phyloP scores from a whole-genome alignment of 2,888 invertebrate species.

The Troides helena region DNA sequence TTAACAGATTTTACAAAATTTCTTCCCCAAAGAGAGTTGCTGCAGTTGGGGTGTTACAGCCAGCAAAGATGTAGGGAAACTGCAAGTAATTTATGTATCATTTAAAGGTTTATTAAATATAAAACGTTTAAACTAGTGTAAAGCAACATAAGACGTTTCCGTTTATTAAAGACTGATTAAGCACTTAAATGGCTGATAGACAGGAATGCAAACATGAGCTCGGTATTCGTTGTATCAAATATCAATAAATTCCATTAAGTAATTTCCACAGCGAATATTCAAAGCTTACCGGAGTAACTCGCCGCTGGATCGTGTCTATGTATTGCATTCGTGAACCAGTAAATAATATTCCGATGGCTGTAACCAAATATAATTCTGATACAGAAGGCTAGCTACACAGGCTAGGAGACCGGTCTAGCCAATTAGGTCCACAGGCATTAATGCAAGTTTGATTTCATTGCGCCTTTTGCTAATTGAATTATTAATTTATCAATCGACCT shows the following conservation, averaged over 20 bases:
- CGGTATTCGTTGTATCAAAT: slow-evolving; percentile 23
- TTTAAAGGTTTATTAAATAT: too few species aligned
- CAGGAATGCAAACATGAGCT: slow-evolving; percentile 19
- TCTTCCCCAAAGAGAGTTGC: too few species aligned
- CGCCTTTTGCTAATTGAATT: slow-evolving; percentile 27
- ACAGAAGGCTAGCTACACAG: not conserved
- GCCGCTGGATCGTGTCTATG: slow-evolving; percentile 31
- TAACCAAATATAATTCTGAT: slow-evolving; percentile 23
- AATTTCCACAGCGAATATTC: slow-evolving; percentile 25
- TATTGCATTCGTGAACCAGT: slow-evolving; percentile 25
- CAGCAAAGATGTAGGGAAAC: too few species aligned
- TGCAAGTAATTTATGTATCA: too few species aligned
- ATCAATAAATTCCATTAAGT: slow-evolving; percentile 24
- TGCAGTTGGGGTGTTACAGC: too few species aligned
- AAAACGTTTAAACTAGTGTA: too few species aligned
- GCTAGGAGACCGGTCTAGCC: slow-evolving; percentile 9
- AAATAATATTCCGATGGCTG: slow-evolving; percentile 28
- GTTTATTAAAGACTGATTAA: slow-evolving; percentile 23
- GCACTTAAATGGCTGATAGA: slow-evolving; percentile 11
- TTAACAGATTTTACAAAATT: too few species aligned
- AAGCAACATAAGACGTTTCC: slow-evolving; percentile 2
- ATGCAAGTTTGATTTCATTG: slow-evolving; percentile 20
- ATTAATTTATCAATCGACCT: slow-evolving; percentile 25
- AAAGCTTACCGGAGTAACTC: slow-evolving; percentile 2
- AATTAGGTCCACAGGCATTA: slow-evolving; percentile 22